Percentiles rank a stretch among this genome's conserved stretches.
Conservation (phyloP, 2,888 invertebrate genomes). For the Epinotia demarniana region DNA sequence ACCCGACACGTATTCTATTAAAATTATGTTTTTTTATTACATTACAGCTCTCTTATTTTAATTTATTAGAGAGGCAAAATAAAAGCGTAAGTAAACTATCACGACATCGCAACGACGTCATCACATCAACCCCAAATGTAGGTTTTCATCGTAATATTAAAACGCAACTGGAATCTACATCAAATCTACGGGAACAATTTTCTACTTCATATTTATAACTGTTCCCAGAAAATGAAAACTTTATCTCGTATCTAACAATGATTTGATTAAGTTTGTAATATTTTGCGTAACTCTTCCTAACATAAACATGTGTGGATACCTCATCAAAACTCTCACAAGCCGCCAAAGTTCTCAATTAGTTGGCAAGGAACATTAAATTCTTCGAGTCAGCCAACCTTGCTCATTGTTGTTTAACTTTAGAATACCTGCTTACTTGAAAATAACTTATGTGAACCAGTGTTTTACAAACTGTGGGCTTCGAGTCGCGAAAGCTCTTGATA, state of each 20-base stretch:
- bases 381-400: background rate
- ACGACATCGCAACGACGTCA: no score
- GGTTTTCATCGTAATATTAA: background rate
- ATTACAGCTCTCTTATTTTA: no score
- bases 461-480: no score
- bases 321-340: background rate
- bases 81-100: no score
- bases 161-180: background rate
- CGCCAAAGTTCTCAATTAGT: constrained; percentile 15
- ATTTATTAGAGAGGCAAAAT: no score
- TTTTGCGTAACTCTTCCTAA: constrained; percentile 2
- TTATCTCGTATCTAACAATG: background rate
- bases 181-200: background rate
- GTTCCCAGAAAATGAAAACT: background rate
- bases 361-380: constrained; percentile 2
- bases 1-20: no score
- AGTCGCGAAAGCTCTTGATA: no score
- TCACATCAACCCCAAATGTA: no score
- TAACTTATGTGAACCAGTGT: no score
- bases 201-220: background rate
- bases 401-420: background rate
- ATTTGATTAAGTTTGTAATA: constrained; percentile 19
- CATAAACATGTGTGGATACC: constrained; percentile 6
- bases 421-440: background rate
- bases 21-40: no score